These are phyloP conservation scores for Clarias gariepinus DNA, from an alignment of 2,113 vertebrate species.

Conservation along the genomic window DNA sequence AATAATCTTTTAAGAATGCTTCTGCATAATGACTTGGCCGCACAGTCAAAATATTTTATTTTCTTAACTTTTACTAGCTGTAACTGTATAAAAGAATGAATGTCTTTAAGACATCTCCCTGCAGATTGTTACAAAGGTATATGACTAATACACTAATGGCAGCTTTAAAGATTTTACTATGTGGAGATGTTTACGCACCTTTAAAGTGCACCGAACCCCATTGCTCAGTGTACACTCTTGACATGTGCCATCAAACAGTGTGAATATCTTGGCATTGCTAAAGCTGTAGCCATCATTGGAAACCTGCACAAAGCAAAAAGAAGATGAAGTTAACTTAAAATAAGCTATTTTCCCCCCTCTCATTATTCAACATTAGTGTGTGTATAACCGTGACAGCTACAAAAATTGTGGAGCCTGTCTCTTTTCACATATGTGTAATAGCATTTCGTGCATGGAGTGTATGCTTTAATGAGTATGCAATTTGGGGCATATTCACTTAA, in stretches of 20 bases:
- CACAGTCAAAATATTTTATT: background rate
- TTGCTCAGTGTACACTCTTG: slow-evolving; percentile 75
- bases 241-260: slow-evolving; percentile 82
- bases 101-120: background rate
- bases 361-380: background rate
- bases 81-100: background rate
- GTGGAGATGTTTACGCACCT: slow-evolving; percentile 65
- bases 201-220: slow-evolving; percentile 74
- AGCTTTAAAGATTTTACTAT: background rate
- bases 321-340: background rate
- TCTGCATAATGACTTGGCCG: background rate
- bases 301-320: slow-evolving; percentile 71
- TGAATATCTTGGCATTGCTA: slow-evolving; percentile 84
- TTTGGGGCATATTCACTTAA: background rate
- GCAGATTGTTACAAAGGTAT: background rate
- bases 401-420: background rate
- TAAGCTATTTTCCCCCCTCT: background rate
- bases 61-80: background rate
- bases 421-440: background rate
- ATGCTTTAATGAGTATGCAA: background rate
- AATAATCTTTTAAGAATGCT: background rate
- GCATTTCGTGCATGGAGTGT: background rate
- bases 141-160: background rate
- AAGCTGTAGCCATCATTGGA: slow-evolving; percentile 88
- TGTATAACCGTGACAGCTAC: background rate